These are phyloP conservation scores for Otus sunia DNA, from an alignment of 2,113 vertebrate species.

Conservation along the genomic window DNA sequence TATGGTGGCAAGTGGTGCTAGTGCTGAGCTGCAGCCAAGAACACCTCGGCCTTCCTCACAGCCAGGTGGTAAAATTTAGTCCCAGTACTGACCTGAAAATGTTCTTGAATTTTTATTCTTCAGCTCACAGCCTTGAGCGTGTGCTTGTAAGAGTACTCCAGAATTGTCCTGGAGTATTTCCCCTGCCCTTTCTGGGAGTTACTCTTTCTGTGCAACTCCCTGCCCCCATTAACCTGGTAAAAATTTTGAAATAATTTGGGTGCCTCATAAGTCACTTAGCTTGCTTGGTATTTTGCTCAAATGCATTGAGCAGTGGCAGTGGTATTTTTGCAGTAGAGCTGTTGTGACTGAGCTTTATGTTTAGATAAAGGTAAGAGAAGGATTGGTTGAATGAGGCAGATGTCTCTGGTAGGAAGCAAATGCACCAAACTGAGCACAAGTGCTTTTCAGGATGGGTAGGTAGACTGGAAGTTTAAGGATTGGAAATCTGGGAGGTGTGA, in stretches of 20 bases:
- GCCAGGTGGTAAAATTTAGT: slow-evolving; percentile 79
- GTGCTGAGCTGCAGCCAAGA: slow-evolving; percentile 88
- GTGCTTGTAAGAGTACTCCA: neutral
- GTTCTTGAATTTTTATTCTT: neutral
- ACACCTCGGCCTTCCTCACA: slow-evolving; percentile 86
- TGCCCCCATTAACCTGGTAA: neutral
- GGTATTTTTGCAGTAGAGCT: neutral
- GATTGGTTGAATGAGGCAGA: neutral
- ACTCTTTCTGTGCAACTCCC: neutral
- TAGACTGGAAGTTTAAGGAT: neutral
- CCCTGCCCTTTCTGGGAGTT: neutral
- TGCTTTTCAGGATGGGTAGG: neutral
- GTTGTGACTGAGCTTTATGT: neutral
- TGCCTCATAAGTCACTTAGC: neutral
- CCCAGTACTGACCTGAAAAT: neutral
- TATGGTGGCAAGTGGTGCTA: slow-evolving; percentile 82
- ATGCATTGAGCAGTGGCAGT: neutral
- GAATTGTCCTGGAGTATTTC: neutral
- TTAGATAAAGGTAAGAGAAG: neutral
- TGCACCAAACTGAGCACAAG: neutral
- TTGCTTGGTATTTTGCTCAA: neutral
- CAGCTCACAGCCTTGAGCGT: neutral
- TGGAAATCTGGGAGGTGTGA: neutral
- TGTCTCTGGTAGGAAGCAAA: neutral
- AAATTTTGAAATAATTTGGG: neutral